Evolutionary conservation across 2,797 vertebrate genomes (phyloP).

Genomic region (Petrocephalus schoutedeni): DNA sequence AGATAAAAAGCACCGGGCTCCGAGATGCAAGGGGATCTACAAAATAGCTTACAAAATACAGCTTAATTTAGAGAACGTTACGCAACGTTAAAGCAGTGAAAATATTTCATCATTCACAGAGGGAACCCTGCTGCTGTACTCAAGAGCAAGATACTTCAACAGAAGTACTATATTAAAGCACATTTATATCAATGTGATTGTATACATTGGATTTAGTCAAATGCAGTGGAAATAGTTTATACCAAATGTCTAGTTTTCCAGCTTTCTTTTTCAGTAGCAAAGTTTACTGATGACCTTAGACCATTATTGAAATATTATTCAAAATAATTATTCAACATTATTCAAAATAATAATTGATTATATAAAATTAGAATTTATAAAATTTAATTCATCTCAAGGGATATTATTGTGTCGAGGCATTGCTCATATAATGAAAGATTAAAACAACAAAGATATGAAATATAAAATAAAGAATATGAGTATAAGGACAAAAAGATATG

Average conservation of each 20-base stretch:
- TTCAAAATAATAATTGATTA: too few species aligned
- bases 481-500: neutral
- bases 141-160: neutral
- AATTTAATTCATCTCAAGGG: too few species aligned
- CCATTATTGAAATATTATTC: neutral
- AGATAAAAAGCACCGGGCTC: conserved; percentile 3
- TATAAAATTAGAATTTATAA: neutral
- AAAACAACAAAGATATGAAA: too few species aligned
- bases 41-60: neutral
- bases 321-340: neutral
- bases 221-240: neutral
- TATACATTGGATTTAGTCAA: neutral
- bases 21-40: neutral
- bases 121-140: neutral
- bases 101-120: neutral
- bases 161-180: neutral
- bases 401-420: too few species aligned
- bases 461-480: too few species aligned
- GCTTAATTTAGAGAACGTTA: neutral
- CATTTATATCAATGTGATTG: neutral
- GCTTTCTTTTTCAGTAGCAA: neutral
- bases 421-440: too few species aligned
- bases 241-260: neutral
- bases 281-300: neutral
- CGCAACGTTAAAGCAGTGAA: neutral